Evolutionary conservation across 1,140 invertebrate species (phyloP).

Genomic region (Trichonephila inaurata): DNA sequence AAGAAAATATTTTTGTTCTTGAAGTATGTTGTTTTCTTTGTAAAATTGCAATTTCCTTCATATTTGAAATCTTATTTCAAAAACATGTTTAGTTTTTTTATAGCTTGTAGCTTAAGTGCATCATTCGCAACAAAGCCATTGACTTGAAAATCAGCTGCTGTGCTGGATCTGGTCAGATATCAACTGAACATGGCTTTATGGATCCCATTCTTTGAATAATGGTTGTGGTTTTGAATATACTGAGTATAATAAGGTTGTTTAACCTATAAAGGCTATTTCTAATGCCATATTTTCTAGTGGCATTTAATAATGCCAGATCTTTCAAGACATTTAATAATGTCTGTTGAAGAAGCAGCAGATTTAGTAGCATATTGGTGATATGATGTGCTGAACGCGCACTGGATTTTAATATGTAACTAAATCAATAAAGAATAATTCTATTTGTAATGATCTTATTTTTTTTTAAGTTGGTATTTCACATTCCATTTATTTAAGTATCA

Average conservation of each 20-base stretch:
- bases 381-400: constrained; percentile 64
- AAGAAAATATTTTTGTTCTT: too few species aligned
- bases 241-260: constrained; percentile 4
- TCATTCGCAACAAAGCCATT: constrained; percentile 74
- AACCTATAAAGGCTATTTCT: constrained; percentile 24
- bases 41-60: neutral
- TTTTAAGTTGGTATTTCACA: neutral
- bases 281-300: neutral
- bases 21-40: too few species aligned
- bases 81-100: neutral
- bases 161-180: constrained; percentile 13
- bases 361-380: constrained; percentile 45
- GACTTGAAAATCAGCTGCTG: constrained; percentile 76
- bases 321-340: constrained; percentile 33
- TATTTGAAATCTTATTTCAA: neutral
- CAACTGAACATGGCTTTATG: constrained; percentile 20
- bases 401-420: constrained; percentile 55
- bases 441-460: neutral
- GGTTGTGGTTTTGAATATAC: constrained; percentile 49
- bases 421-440: constrained; percentile 65
- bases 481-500: too few species aligned
- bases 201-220: constrained; percentile 37
- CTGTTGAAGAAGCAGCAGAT: constrained; percentile 61
- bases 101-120: constrained; percentile 29
- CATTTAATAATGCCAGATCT: constrained; percentile 32